Evolutionary conservation across 1,140 invertebrate genomes (phyloP).

Genomic region (Panagrolaimus sp.): DNA sequence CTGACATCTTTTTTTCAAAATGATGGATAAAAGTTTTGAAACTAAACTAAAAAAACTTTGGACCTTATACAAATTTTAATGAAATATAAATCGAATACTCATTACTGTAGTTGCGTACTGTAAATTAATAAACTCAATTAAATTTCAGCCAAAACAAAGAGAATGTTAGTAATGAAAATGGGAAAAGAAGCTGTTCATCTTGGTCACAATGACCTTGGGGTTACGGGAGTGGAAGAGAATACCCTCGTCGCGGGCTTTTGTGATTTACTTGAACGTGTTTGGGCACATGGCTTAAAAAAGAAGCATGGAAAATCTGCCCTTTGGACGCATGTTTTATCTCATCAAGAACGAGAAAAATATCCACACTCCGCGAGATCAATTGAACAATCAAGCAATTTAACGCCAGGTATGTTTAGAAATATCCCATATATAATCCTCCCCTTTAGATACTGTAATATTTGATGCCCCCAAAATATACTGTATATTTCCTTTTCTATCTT

Average conservation of each 20-base stretch:
- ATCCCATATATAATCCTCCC: too few species aligned
- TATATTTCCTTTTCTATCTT: background rate
- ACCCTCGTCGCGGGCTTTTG: constrained; percentile 93
- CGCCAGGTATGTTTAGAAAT: constrained; percentile 9
- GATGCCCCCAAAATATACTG: too few species aligned
- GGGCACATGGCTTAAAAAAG: constrained; percentile 90
- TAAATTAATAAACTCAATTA: background rate
- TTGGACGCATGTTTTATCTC: constrained; percentile 48
- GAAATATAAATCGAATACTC: too few species aligned
- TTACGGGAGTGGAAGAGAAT: constrained; percentile 81
- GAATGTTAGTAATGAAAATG: constrained; percentile 96
- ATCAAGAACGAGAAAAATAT: constrained; percentile 54
- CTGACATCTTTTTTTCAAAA: too few species aligned
- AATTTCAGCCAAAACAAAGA: constrained; percentile 69
- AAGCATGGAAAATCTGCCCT: constrained; percentile 68
- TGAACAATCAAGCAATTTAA: background rate
- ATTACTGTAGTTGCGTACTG: background rate
- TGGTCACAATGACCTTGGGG: constrained; percentile 67
- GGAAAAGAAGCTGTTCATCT: constrained; percentile 83
- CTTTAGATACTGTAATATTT: too few species aligned
- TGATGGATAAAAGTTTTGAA: too few species aligned
- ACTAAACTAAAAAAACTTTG: too few species aligned
- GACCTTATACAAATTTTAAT: too few species aligned
- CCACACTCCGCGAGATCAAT: background rate
- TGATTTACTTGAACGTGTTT: constrained; percentile 91